Evolutionary conservation across 2,888 invertebrate species (phyloP), one percentile per base, ranked within the genome.

Genomic region (Latrodectus hesperus): DNA sequence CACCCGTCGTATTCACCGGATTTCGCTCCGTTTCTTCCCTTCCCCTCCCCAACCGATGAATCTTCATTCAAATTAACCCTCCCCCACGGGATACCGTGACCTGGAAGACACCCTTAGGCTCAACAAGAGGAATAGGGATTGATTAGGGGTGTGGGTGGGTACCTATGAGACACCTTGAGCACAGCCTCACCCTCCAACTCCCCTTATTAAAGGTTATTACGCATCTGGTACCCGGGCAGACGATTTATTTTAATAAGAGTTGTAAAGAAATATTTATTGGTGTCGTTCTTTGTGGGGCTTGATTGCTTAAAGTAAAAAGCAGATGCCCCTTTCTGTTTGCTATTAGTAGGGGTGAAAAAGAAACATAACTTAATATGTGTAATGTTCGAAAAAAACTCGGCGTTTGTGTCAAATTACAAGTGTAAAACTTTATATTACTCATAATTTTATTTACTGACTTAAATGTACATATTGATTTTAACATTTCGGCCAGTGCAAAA

Each of bases 251-350:
- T 85, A 85, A 85, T 74, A 84, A 80, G 79, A 79, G 74, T 64
- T 80, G 74, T 74, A 85, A 85, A 85, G 85, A 85, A 85, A 80
- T 85, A 85, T 85, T 79, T 85, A 85, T 79, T 68, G 73, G 53
- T 85, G 85, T 85, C 85, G 55, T 60, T 73, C 70, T 75, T 51
- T 38, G 64, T 79, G 73, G 17, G 64, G 17, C 60, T n/a, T 70
- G 79, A 75, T 79, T 68, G 60, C 64, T 55, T 55, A 26, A 51
- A 68, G 74, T 67, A 79, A 51, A 73, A 85, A 68, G 67, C 85
- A 85, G 79, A 75, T 85, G 79, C 67, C 73, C 60, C 72, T 10
- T 38, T 38, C 38, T 38, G 38, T 38, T 38, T 38, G 38, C 2
- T 38, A 38, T 38, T 38, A 38, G 38, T 38, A 38, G 38, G 38